Evolutionary conservation across 2,888 invertebrate genomes (phyloP), one percentile per base, ranked within the genome.

Genomic region (Acanthosoma haemorrhoidale): DNA sequence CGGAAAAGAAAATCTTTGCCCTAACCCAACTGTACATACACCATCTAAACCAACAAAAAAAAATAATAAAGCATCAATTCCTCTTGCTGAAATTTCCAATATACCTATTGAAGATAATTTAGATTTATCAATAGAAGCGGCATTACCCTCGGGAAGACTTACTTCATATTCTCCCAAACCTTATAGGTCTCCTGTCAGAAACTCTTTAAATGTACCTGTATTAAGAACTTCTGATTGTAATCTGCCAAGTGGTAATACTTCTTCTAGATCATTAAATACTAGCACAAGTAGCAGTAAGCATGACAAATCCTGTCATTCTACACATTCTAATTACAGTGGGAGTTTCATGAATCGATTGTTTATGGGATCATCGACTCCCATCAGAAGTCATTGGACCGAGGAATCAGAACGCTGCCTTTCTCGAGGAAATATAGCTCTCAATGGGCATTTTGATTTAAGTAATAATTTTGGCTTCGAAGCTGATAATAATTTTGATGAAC

Each of bases 391-490:
- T 38, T 66, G 60, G 38, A 13, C 67, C 21, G 61, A 72, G n/a
- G 58, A 69, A 31, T 61, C 71, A 15, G 16, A 34, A 15, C 64
- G 61, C 9, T 9, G 25, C 18, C 31, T 60, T 11, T 16, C 57
- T 51, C 41, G 31, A 6, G 32, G n/a, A 34, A 43, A 51, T 34
- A n/a, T 13, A 8, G 16, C 15, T 18, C 25, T 21, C 16, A 31
- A 41, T 64, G 51, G 32, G 15, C 31, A 16, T 32, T 67, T 67
- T 51, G 34, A 73, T 32, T 15, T 68, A 2, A 31, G 32, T 36
- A 71, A 74, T 15, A 73, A 70, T 69, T 74, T 74, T 70, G 74
- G 74, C 34, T 74, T 75, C 43, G 73, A 72, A 57, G 73, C 69
- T 34, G 68, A 68, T 43, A 70, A 72, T 61, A 39, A 41, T 5